Evolutionary conservation across 2,888 invertebrate species (phyloP), one percentile per base, ranked within the genome.

Genomic region (Catonia carolina): DNA sequence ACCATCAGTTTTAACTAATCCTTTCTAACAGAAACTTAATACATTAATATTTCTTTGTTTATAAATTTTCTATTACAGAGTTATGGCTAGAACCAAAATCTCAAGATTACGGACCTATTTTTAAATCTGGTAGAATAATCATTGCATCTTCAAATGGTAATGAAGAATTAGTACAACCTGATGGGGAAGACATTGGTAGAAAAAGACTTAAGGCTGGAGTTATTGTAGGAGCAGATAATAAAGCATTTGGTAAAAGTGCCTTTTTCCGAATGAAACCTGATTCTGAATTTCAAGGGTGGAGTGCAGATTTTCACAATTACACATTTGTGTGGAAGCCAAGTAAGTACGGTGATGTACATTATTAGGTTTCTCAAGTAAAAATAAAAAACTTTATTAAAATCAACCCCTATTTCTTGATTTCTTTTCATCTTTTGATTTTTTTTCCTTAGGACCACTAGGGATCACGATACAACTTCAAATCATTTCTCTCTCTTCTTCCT

Each of bases 281-380:
- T n/a, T n/a, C n/a, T n/a, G n/a, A n/a, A n/a, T n/a, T n/a, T n/a
- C n/a, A n/a, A n/a, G 31, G 57, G 3, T 71, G 71, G 71, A 71
- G 69, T 23, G 67, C 71, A 36, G 70, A 70, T 37, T 79, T 77
- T 67, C 79, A 79, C 60, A 67, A 68, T 14, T 80, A 74, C 64
- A 72, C 70, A n/a, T 64, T 78, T 1, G 73, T 74, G 18, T 80
- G 80, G 80, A 73, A 70, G 7, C 65, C 67, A 2, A 64, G 70
- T 63, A 37, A 47, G 27, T 23, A 31, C 15, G 4, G 4, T 23
- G 18, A 20, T 41, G n/a, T 41, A 17, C 7, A n/a, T 5, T 15
- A 15, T 45, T 15, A 39, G 10, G 15, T 39, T 39, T 39, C 5
- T 6, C 14, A 15, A 3, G 15, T 17, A 39, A n/a, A n/a, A n/a